A percentile compares a stretch with the other conserved stretches of the same genome.
Evolutionary conservation across 2,888 invertebrate species (phyloP).

Genomic region (Bellardia pandia): DNA sequence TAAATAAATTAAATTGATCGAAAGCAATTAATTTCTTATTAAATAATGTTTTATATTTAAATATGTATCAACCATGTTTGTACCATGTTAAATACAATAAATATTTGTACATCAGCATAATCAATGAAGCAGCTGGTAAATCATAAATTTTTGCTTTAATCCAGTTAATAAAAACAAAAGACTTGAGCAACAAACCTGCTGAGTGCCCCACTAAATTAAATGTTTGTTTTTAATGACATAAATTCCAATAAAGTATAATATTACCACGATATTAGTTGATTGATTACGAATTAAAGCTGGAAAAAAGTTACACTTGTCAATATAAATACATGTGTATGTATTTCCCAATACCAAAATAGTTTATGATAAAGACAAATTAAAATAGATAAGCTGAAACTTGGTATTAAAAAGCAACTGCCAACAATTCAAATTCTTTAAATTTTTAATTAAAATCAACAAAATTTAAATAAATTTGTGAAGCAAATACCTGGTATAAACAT

Average conservation of each 20-base stretch:
- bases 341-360: neutral
- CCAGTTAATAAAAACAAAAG: conserved; percentile 33
- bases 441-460: neutral
- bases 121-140: neutral
- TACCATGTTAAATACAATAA: neutral
- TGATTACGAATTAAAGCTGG: neutral
- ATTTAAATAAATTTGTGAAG: neutral
- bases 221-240: neutral
- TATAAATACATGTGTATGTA: neutral
- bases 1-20: too few species aligned
- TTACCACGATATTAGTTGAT: conserved; percentile 14
- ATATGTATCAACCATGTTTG: too few species aligned
- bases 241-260: conserved; percentile 5
- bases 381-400: neutral
- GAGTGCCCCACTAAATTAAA: neutral
- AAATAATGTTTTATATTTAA: too few species aligned
- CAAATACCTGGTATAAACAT: neutral
- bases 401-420: neutral
- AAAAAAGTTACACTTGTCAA: neutral
- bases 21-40: too few species aligned
- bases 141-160: neutral
- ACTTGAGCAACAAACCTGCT: conserved; percentile 30
- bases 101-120: neutral
- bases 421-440: conserved; percentile 17
- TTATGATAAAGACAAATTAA: neutral